A percentile compares a stretch with the other conserved stretches of the same genome.
Conservation (phyloP, 2,113 vertebrate species). For the rabbit (Oryctolagus cuniculus) region DNA sequence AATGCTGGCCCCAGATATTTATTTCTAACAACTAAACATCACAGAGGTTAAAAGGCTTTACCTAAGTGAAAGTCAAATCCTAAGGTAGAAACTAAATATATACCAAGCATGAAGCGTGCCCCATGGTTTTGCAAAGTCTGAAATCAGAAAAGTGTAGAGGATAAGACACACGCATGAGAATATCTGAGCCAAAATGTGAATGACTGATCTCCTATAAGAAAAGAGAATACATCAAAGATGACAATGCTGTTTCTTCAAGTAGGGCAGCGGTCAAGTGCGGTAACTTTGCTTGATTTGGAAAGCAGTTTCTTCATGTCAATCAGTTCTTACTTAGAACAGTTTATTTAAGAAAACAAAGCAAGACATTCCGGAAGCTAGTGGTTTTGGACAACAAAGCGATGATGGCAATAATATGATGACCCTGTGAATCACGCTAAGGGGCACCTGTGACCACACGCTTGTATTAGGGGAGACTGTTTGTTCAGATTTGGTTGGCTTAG, state of each 20-base stretch:
- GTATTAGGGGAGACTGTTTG: not conserved
- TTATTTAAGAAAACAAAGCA: slow-evolving; percentile 67
- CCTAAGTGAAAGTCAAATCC: not conserved
- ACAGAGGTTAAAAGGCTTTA: slow-evolving; percentile 36
- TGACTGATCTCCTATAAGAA: not conserved
- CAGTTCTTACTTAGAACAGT: slow-evolving; percentile 40
- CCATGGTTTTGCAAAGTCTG: not conserved
- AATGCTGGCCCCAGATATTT: not conserved
- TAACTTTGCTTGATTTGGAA: slow-evolving; percentile 1
- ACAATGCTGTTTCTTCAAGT: not conserved
- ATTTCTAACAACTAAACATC: slow-evolving; percentile 40
- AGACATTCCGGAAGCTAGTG: slow-evolving; percentile 66
- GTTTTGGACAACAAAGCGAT: not conserved
- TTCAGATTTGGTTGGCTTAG: not conserved
- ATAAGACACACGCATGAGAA: not conserved
- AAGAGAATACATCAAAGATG: slow-evolving; percentile 2
- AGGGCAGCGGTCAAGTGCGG: not conserved
- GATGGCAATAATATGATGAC: slow-evolving; percentile 11
- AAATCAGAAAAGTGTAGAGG: slow-evolving; percentile 19
- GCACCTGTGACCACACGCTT: slow-evolving; percentile 14
- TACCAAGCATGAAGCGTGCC: not conserved
- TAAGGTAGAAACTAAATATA: slow-evolving; percentile 26
- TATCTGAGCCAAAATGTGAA: not conserved
- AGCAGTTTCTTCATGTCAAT: slow-evolving; percentile 56
- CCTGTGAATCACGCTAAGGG: not conserved